These are phyloP conservation scores for Drosophila guanche DNA, from an alignment of 1,140 invertebrate genomes.

Conservation along the genomic window DNA sequence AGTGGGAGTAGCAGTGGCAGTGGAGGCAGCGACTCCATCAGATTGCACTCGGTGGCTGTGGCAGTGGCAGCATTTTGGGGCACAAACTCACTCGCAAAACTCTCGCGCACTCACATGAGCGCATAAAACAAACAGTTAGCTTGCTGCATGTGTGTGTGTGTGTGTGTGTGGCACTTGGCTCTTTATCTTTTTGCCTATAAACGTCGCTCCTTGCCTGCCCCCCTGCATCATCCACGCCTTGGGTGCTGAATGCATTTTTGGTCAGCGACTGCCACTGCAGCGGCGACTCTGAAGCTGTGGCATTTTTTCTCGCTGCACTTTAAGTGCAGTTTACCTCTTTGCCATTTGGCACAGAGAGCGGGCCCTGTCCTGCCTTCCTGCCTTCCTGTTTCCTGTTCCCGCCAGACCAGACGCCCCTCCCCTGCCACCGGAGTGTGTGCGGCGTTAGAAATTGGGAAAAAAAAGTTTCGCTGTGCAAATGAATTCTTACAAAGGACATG, in stretches of 20 bases:
- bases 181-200: constrained; percentile 81
- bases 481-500: constrained; percentile 79
- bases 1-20: constrained; percentile 13
- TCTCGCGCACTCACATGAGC: constrained; percentile 61
- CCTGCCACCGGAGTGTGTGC: constrained; percentile 48
- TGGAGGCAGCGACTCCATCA: constrained; percentile 55
- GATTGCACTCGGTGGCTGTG: constrained; percentile 60
- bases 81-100: constrained; percentile 56
- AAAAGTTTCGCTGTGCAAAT: constrained; percentile 78
- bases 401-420: constrained; percentile 3
- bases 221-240: constrained; percentile 36
- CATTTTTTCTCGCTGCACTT: constrained; percentile 79
- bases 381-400: constrained; percentile 41
- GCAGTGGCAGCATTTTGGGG: constrained; percentile 61
- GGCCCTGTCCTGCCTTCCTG: no score
- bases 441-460: constrained; percentile 81
- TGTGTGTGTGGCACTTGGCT: constrained; percentile 64
- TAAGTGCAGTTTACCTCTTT: constrained; percentile 82
- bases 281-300: constrained; percentile 31
- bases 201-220: constrained; percentile 47
- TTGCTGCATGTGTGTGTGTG: constrained; percentile 22
- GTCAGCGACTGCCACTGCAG: constrained; percentile 62
- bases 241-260: constrained; percentile 73
- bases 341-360: constrained; percentile 29
- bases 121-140: constrained; percentile 73